Conservation (phyloP, 1,140 invertebrate species). For the Drosophila repleta region DNA sequence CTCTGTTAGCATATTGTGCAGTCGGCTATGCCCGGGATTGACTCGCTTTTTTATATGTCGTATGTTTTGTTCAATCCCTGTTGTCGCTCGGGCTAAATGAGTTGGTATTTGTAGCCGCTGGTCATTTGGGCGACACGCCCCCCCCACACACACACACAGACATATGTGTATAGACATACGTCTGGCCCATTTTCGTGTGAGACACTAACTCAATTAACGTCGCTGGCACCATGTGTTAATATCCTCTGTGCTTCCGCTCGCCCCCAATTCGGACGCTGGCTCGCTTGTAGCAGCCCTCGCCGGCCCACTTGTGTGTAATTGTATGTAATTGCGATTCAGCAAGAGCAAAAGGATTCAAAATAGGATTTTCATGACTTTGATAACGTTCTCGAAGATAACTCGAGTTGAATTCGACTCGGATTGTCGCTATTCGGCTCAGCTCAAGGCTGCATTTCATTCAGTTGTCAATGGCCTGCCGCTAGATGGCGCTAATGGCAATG, state of each 20-base stretch:
- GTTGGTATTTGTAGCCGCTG: slow-evolving; percentile 67
- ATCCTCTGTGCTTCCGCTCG: slow-evolving; percentile 75
- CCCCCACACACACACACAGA: too few species aligned
- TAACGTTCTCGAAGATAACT: neutral
- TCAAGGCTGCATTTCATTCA: neutral
- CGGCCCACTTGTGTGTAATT: slow-evolving; percentile 15
- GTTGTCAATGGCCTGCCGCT: slow-evolving; percentile 2
- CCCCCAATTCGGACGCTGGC: slow-evolving; percentile 16
- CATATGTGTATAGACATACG: slow-evolving; percentile 6
- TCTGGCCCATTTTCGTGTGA: slow-evolving; percentile 71
- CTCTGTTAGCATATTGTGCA: neutral
- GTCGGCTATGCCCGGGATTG: neutral
- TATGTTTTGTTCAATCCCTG: slow-evolving; percentile 1
- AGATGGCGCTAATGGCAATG: slow-evolving; percentile 34
- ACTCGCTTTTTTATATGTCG: neutral
- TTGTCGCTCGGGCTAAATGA: slow-evolving; percentile 29
- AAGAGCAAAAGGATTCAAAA: neutral
- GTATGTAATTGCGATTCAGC: slow-evolving; percentile 15
- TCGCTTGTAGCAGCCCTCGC: neutral
- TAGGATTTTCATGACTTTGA: neutral
- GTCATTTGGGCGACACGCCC: slow-evolving; percentile 71
- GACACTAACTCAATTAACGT: slow-evolving; percentile 81
- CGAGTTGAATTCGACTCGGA: too few species aligned
- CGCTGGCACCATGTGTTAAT: slow-evolving; percentile 81
- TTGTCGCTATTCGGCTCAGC: too few species aligned